Evolutionary conservation across 35 echinoderm and acorn worm genomes (phyloP), one percentile per base, ranked within the genome.

Genomic region (Heliocidaris erythrogramma): DNA sequence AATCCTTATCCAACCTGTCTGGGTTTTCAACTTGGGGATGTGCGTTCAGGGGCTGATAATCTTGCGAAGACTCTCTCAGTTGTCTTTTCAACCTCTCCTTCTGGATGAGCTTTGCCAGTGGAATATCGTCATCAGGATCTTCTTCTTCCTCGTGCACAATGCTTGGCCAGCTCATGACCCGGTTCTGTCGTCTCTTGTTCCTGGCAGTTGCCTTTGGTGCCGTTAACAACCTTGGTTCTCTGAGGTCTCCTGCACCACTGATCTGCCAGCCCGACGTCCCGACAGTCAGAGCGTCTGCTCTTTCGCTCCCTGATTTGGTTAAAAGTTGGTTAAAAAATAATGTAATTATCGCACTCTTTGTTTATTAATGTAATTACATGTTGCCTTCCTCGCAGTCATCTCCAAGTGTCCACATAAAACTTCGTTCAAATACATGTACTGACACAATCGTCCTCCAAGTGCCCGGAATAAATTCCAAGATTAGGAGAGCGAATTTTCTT

Each of bases 101-200:
- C 91, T 92, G 17, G 27, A 92, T 92, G 50, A 50, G 50, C 49
- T 92, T 92, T 13, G 91, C 49, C 47, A 92, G 49, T 7, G 91
- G 91, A 30, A 92, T 49, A 13, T 92, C 91, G 29, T 92, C 91
- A 48, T 92, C 91, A n/a, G 91, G 11, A 30, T 92, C 91, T 16
- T 30, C 47, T 16, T 30, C 47, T 49, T 49, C 47, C 13, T 52
- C 91, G 21, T 32, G 47, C 13, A 92, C 24, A 47, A 48, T 89
- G 48, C 9, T 92, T 59, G 47, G 91, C 48, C 47, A 48, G 2
- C 50, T 92, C 31, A 48, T 89, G 17, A 92, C 49, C 29, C 91
- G 31, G 48, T 92, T 48, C 49, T 92, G 91, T 50, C 91, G 31
- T 59, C 91, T 92, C 29, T 49, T 49, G 50, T 92, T 92, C 47